phyloP scores from a whole-genome alignment of 2,797 vertebrate species.

The Oreochromis grahami region DNA sequence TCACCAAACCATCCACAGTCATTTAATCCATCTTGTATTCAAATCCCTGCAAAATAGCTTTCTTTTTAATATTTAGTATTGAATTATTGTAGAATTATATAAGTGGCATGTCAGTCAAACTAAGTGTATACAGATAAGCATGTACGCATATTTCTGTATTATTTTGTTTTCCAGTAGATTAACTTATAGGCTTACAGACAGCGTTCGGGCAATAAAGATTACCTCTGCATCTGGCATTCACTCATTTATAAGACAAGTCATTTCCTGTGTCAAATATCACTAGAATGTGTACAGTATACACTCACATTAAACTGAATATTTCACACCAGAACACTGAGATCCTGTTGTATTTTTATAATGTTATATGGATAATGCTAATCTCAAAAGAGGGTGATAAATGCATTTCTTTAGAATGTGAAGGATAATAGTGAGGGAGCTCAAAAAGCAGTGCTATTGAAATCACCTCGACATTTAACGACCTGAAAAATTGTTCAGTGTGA shows the following conservation, averaged over 20 bases:
- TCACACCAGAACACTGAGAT: background rate
- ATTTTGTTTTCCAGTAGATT: background rate
- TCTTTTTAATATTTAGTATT: background rate
- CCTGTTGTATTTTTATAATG: background rate
- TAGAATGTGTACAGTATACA: background rate
- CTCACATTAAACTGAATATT: background rate
- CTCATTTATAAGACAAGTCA: background rate
- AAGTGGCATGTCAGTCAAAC: background rate
- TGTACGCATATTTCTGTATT: background rate
- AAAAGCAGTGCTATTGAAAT: conserved; percentile 17
- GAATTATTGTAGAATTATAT: background rate
- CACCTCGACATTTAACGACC: background rate
- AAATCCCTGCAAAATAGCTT: background rate
- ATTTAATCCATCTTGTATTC: background rate
- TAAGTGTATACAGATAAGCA: background rate
- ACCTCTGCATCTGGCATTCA: background rate
- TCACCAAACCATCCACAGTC: background rate
- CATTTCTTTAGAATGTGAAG: background rate
- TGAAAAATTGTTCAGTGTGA: conserved; percentile 8
- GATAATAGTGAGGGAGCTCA: background rate
- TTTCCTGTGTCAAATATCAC: background rate
- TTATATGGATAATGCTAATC: background rate
- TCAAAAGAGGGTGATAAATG: background rate
- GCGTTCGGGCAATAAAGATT: background rate
- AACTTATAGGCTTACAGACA: background rate